These are phyloP conservation scores for Zaprionus africanus DNA, from an alignment of 1,140 invertebrate species.

Conservation along the genomic window DNA sequence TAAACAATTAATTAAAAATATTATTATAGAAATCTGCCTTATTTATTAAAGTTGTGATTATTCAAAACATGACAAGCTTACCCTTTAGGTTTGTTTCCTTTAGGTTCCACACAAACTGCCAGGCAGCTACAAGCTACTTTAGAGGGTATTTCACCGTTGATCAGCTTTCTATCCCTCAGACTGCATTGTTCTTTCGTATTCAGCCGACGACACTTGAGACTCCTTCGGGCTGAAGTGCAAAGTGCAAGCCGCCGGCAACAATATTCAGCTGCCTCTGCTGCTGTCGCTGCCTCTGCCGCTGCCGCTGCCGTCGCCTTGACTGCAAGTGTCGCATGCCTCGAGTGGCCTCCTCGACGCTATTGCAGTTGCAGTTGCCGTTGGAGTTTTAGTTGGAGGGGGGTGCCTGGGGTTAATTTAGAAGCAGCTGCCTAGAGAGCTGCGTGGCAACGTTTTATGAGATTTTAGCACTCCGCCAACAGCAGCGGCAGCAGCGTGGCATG, in stretches of 20 bases:
- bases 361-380: constrained; percentile 21
- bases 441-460: constrained; percentile 74
- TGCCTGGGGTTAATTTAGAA: constrained; percentile 74
- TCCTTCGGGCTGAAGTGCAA: constrained; percentile 71
- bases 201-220: constrained; percentile 52
- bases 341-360: constrained; percentile 49
- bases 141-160: constrained; percentile 15
- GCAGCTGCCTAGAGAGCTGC: constrained; percentile 44
- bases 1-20: no score
- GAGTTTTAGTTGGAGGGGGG: constrained; percentile 20
- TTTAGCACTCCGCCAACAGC: constrained; percentile 67
- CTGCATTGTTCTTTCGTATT: constrained; percentile 21
- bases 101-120: no score
- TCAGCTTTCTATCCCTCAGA: neutral
- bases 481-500: constrained; percentile 21
- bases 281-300: constrained; percentile 31
- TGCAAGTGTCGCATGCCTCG: constrained; percentile 72
- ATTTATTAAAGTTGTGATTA: no score
- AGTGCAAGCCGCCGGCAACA: constrained; percentile 64
- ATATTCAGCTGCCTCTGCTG: constrained; percentile 51
- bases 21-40: no score
- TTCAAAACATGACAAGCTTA: no score
- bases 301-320: constrained; percentile 24
- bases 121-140: neutral
- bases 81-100: neutral